phyloP scores from a whole-genome alignment of 2,113 vertebrate species.

The Pseudorhombus dupliciocellatus region DNA sequence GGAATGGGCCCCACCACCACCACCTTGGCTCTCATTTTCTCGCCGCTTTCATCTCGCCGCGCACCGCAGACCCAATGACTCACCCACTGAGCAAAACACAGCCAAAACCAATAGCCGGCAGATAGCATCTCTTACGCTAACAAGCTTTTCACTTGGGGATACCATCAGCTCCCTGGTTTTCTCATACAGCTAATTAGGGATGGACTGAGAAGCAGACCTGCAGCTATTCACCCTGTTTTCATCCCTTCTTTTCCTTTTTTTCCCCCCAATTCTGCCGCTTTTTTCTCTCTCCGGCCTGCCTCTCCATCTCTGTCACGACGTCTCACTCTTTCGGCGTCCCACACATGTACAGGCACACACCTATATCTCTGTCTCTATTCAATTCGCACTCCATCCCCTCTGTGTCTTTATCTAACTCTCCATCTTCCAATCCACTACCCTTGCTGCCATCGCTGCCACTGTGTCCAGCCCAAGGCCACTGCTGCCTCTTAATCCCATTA shows the following conservation, averaged over 20 bases:
- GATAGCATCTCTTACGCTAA: conserved; percentile 81
- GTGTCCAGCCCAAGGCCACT: conserved; percentile 71
- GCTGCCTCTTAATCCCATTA: conserved; percentile 80
- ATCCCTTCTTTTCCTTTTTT: conserved; percentile 43
- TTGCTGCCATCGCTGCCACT: conserved; percentile 40
- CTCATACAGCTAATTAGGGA: conserved; percentile 72
- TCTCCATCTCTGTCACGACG: conserved; percentile 5
- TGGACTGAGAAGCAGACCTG: conserved; percentile 69
- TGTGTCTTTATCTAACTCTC: conserved; percentile 28
- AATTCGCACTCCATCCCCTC: conserved; percentile 38
- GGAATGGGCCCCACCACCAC: conserved; percentile 32
- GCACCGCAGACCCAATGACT: conserved; percentile 68
- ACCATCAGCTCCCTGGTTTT: conserved; percentile 69
- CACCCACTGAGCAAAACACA: conserved; percentile 65
- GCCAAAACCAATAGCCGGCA: conserved; percentile 79
- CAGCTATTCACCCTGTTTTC: conserved; percentile 68
- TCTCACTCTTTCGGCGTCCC: not conserved
- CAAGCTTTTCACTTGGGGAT: conserved; percentile 78
- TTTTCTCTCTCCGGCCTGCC: conserved; percentile 15
- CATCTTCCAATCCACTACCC: conserved; percentile 52
- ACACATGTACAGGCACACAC: not conserved
- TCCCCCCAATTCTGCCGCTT: conserved; percentile 7
- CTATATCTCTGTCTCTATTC: conserved; percentile 14
- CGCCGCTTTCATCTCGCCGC: conserved; percentile 69
- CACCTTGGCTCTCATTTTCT: conserved; percentile 64